phyloP scores from a whole-genome alignment of 1,140 invertebrate genomes.

The Octopus bimaculoides region DNA sequence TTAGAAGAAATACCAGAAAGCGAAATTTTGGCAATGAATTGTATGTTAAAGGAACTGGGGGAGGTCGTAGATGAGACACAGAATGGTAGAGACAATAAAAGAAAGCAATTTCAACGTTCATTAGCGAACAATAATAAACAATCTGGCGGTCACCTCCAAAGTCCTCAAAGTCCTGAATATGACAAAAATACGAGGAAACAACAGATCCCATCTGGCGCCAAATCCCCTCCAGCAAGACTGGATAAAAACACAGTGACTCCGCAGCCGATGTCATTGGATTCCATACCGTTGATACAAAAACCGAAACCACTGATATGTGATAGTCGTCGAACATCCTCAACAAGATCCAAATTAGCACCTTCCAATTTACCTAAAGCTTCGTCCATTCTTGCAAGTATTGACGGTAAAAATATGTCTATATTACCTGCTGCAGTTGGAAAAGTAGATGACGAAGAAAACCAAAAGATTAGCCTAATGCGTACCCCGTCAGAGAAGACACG shows the following conservation, averaged over 20 bases:
- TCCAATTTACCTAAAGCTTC: slow-evolving; percentile 44
- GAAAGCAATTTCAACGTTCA: no score
- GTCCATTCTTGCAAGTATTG: slow-evolving; percentile 41
- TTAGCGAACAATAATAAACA: no score
- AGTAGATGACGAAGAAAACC: slow-evolving; percentile 3
- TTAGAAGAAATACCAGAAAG: slow-evolving; percentile 33
- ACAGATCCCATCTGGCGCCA: no score
- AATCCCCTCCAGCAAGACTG: no score
- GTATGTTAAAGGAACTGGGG: slow-evolving; percentile 36
- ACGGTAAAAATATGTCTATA: slow-evolving; percentile 49
- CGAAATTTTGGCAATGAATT: slow-evolving; percentile 29
- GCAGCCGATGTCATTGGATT: neutral
- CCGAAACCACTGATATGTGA: neutral
- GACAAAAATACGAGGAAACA: no score
- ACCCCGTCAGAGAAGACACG: neutral
- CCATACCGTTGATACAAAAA: neutral
- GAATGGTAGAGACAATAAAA: no score
- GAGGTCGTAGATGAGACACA: slow-evolving; percentile 21
- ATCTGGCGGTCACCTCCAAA: no score
- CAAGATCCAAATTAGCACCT: slow-evolving; percentile 40
- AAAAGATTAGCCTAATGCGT: neutral
- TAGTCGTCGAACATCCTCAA: slow-evolving; percentile 22
- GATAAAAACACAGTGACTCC: no score
- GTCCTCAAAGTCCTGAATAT: no score
- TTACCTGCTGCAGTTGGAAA: slow-evolving; percentile 26